Evolutionary conservation across 1,140 invertebrate genomes (phyloP).

Genomic region (Zaprionus davidi): DNA sequence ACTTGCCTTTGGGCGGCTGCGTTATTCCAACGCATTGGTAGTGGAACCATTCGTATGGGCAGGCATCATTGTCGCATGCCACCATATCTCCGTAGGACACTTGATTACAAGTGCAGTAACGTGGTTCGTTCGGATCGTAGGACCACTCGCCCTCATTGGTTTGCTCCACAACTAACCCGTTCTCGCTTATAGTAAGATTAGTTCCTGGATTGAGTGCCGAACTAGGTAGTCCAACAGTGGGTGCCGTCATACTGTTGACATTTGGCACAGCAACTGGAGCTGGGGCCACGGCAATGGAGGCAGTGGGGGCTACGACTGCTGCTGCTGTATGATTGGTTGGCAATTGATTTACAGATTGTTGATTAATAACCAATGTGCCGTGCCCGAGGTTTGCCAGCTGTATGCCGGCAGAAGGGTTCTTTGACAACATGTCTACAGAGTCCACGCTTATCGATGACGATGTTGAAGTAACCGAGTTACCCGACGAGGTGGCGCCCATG

Average conservation of each 20-base stretch:
- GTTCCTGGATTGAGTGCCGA: conserved; percentile 44
- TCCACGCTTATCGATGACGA: conserved; percentile 68
- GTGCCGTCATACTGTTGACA: conserved; percentile 27
- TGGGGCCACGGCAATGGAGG: neutral
- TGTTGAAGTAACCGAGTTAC: conserved; percentile 59
- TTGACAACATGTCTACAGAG: conserved; percentile 62
- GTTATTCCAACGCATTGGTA: conserved; percentile 98
- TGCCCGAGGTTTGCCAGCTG: conserved; percentile 21
- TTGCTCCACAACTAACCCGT: conserved; percentile 84
- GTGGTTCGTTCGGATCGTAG: conserved; percentile 96
- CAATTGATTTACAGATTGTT: conserved; percentile 16
- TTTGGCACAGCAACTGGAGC: conserved; percentile 7
- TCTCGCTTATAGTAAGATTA: conserved; percentile 67
- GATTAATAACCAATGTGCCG: conserved; percentile 29
- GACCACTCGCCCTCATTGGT: conserved; percentile 90
- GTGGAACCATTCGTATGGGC: conserved; percentile 99
- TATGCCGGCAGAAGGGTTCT: conserved; percentile 18
- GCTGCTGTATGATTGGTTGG: neutral
- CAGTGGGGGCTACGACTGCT: neutral
- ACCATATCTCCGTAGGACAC: conserved; percentile 99
- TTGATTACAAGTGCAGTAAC: conserved; percentile 99
- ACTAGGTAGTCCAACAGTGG: conserved; percentile 38
- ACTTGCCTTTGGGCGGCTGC: conserved; percentile 98
- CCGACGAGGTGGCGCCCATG: conserved; percentile 43
- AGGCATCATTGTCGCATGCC: conserved; percentile 98